Evolutionary conservation across 2,888 invertebrate genomes (phyloP), one percentile per base, ranked within the genome.

Genomic region (Punctoribates punctum): DNA sequence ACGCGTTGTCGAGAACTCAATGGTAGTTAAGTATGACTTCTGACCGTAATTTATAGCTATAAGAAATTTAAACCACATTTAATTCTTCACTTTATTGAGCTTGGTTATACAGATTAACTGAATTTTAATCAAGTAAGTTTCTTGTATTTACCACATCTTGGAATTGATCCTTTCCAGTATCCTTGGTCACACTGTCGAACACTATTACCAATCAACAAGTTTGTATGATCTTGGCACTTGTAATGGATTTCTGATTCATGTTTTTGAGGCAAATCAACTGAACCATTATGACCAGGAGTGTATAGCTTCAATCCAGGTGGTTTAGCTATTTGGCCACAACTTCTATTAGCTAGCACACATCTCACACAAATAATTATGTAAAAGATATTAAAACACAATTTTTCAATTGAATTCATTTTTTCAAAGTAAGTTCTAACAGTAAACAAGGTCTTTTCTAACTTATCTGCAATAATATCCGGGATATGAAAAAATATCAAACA

Each of bases 131-230:
- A 42, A 9, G 8, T 9, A 42, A 42, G 13, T n/a, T n/a, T n/a
- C 42, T 9, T 9, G 13, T 42, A 60, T 15, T n/a, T 34, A 65
- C 65, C 65, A 20, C 65, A 65, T 13, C n/a, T 6, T 9, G 65
- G 34, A 4, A 65, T 20, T 15, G 17, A 9, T 15, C 65, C 65
- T 13, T 15, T n/a, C 65, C 65, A 65, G n/a, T 65, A 17, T 6
- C 65, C 65, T 3, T n/a, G 8, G 3, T 9, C 15, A 20, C 65
- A 65, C 20, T 65, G 29, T 3, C 65, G 65, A 13, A 65, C 65
- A 65, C n/a, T 65, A 34, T 65, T 65, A 4, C 65, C 65, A 27
- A 65, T 20, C 17, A 65, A 65, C 3, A 65, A 15, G 17, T 65
- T n/a, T n/a, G 3, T 65, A 3, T 65, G 11, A 15, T 6, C 8